Percentiles rank a stretch among this genome's conserved stretches.
These are phyloP conservation scores for Masticophis lateralis DNA, from an alignment of 2,797 vertebrate species.

Conservation along the genomic window DNA sequence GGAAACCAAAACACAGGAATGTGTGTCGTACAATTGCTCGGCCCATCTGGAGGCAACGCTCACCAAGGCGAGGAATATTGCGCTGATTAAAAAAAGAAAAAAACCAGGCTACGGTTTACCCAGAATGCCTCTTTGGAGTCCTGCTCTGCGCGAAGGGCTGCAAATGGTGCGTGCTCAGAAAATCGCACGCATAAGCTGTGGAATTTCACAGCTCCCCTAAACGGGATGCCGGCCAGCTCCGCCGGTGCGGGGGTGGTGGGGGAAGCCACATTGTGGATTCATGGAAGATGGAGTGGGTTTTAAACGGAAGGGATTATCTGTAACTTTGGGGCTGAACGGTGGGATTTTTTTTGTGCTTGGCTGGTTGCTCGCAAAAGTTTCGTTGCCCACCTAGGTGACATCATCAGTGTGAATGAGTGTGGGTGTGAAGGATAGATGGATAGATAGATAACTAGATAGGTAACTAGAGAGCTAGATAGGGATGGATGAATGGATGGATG, in stretches of 20 bases:
- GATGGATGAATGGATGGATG: too few relatives aligned
- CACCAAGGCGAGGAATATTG: neutral
- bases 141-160: too few relatives aligned
- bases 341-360: neutral
- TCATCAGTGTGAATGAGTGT: neutral
- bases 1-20: slow-evolving; percentile 53
- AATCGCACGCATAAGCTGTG: neutral
- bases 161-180: neutral
- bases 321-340: neutral
- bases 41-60: slow-evolving; percentile 33
- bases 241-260: neutral
- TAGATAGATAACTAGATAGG: too few relatives aligned
- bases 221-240: neutral
- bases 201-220: neutral
- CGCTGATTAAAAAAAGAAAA: neutral
- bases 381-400: neutral
- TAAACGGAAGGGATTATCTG: neutral
- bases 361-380: neutral
- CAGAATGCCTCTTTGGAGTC: neutral
- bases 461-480: too few relatives aligned
- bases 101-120: neutral
- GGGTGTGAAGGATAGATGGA: neutral
- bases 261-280: neutral
- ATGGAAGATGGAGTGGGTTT: neutral
- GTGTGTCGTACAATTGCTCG: slow-evolving; percentile 31